phyloP scores from a whole-genome alignment of 1,140 invertebrate genomes.

The Schmidtea mediterranea region DNA sequence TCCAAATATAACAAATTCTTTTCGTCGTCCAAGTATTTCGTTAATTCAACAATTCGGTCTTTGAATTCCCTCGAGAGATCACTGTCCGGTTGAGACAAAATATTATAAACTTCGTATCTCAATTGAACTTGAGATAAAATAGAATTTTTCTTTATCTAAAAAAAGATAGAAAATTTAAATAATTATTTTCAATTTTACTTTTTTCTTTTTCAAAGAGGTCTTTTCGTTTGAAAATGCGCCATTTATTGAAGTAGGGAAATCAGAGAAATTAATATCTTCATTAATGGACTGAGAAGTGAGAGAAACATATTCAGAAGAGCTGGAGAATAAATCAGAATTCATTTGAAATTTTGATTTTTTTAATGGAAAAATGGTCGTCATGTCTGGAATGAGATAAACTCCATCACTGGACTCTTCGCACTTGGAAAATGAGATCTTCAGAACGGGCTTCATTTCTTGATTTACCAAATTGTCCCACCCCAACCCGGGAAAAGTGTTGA shows the following conservation, averaged over 20 bases:
- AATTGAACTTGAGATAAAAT: slow-evolving; percentile 12
- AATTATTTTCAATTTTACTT: too few species aligned
- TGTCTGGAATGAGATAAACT: slow-evolving; percentile 13
- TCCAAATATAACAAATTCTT: not conserved
- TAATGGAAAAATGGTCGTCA: slow-evolving; percentile 10
- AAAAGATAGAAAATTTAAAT: too few species aligned
- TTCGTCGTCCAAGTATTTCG: not conserved
- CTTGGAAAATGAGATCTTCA: slow-evolving; percentile 11
- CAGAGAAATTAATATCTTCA: slow-evolving; percentile 10
- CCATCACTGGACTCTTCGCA: slow-evolving; percentile 15
- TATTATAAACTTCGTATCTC: slow-evolving; percentile 13
- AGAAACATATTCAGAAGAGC: slow-evolving; percentile 14
- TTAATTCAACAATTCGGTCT: slow-evolving; percentile 10
- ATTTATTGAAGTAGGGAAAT: slow-evolving; percentile 9
- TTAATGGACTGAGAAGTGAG: slow-evolving; percentile 13
- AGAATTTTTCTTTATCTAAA: slow-evolving; percentile 10
- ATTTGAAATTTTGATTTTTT: slow-evolving; percentile 13
- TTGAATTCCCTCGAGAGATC: slow-evolving; percentile 10
- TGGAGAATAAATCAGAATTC: slow-evolving; percentile 13
- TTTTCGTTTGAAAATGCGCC: slow-evolving; percentile 14
- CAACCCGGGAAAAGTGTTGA: slow-evolving; percentile 14
- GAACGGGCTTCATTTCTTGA: slow-evolving; percentile 11
- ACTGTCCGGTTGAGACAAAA: slow-evolving; percentile 12
- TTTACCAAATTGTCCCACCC: slow-evolving; percentile 18
- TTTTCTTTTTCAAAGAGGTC: slow-evolving; percentile 10